phyloP scores from a whole-genome alignment of 2,113 vertebrate genomes.

The Scytalopus superciliaris region DNA sequence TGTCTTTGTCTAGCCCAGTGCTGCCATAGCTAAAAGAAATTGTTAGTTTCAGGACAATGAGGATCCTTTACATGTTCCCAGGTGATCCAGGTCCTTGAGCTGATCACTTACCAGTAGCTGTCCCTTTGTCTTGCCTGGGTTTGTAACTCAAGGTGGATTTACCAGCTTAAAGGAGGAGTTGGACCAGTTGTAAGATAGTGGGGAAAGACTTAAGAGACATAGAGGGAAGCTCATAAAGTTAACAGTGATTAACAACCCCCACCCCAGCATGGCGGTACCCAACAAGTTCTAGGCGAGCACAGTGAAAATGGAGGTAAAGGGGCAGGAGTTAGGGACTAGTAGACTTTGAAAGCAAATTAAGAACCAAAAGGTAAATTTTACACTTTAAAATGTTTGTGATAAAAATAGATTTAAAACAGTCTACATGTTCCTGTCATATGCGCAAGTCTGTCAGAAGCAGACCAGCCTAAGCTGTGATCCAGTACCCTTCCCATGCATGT shows the following conservation, averaged over 20 bases:
- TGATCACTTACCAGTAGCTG: rapidly evolving
- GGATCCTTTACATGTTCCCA: background rate
- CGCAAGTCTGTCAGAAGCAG: background rate
- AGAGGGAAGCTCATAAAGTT: background rate
- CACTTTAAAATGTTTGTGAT: background rate
- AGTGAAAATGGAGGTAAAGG: slow-evolving; percentile 71
- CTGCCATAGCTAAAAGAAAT: background rate
- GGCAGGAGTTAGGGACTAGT: slow-evolving; percentile 52
- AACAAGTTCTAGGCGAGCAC: slow-evolving; percentile 52
- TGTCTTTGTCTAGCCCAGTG: background rate
- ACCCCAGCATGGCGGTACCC: background rate
- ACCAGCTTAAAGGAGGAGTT: background rate
- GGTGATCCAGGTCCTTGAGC: background rate
- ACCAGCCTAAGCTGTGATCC: background rate
- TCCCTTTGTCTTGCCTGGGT: background rate
- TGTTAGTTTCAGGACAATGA: background rate
- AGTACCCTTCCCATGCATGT: rapidly evolving
- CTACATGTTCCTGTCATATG: background rate
- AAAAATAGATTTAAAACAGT: background rate
- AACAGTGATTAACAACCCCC: background rate
- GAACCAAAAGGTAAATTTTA: slow-evolving; percentile 63
- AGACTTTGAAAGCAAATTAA: slow-evolving; percentile 63
- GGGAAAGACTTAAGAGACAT: background rate
- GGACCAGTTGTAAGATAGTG: background rate
- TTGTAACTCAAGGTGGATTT: background rate